Evolutionary conservation across 2,113 vertebrate species (phyloP).

Genomic region (Danio rerio): GRCz12tu NC_133183.1:16035001-16035500

Average conservation of each 20-base stretch:
- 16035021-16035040: no score
- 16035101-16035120: no score
- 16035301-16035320: conserved; percentile 89
- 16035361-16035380: conserved; percentile 94
- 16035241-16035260: conserved; percentile 96
- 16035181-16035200: conserved; percentile 1
- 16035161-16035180: no score
- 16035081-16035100: no score
- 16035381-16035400: conserved; percentile 81
- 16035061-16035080: no score
- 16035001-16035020: no score
- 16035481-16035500: conserved; percentile 98
- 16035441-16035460: neutral
- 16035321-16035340: conserved; percentile 89
- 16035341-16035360: conserved; percentile 95
- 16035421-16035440: neutral
- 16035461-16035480: neutral
- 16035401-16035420: neutral
- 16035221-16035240: conserved; percentile 99
- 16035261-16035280: conserved; percentile 97
- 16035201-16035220: conserved; percentile 97
- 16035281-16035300: conserved; percentile 93
- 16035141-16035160: no score
- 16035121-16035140: no score
- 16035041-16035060: no score